Evolutionary conservation across 2,797 vertebrate genomes (phyloP).

Genomic region (Distichodus sexfasciatus): DNA sequence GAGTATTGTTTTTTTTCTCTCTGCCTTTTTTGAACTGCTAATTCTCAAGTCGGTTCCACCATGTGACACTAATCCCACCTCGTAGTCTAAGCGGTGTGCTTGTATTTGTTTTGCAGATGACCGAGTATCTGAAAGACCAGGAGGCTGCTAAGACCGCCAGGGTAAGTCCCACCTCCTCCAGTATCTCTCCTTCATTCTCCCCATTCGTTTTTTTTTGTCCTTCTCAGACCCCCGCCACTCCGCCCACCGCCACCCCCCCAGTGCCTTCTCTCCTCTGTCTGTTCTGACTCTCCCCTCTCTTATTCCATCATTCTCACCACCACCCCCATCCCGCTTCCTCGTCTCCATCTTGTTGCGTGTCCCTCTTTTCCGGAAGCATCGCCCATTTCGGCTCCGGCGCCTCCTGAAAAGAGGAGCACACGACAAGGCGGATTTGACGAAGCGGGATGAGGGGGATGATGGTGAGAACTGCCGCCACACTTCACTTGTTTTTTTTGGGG

Average conservation of each 20-base stretch:
- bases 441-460: no score
- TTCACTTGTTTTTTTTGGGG: background rate
- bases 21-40: background rate
- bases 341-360: conserved; percentile 19
- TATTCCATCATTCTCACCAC: no score
- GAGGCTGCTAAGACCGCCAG: conserved; percentile 91
- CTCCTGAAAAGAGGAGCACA: no score
- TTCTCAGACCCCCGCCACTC: background rate
- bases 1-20: conserved; percentile 3
- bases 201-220: background rate
- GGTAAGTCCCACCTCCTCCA: conserved; percentile 72
- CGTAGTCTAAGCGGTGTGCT: background rate
- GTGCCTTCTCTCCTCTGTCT: background rate
- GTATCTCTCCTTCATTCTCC: conserved; percentile 4
- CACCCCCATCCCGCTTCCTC: background rate
- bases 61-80: background rate
- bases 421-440: no score
- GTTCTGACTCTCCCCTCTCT: background rate
- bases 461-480: no score
- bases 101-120: conserved; percentile 72
- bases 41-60: background rate
- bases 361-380: background rate
- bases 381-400: no score
- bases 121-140: conserved; percentile 91
- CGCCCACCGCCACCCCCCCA: background rate